phyloP scores from a whole-genome alignment of 2,888 invertebrate species.

The Dexiosoma caninum region DNA sequence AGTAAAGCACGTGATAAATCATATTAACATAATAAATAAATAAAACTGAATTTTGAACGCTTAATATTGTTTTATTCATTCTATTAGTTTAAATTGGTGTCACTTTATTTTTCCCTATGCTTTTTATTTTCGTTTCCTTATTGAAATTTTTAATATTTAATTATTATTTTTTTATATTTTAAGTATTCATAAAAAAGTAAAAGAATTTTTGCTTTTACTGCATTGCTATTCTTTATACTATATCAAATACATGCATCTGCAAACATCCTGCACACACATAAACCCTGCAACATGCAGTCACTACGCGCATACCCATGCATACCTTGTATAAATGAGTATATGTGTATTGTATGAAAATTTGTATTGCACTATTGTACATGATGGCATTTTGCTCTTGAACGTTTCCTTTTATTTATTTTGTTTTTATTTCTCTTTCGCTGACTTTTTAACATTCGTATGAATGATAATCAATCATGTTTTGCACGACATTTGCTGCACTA shows the following conservation, averaged over 20 bases:
- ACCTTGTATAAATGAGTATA: background rate
- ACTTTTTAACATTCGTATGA: slow-evolving; percentile 46
- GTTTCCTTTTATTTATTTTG: slow-evolving; percentile 27
- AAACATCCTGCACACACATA: background rate
- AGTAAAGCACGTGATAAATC: slow-evolving; percentile 18
- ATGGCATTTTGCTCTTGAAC: slow-evolving; percentile 48
- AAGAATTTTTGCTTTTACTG: slow-evolving; percentile 43
- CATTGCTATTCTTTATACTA: slow-evolving; percentile 23
- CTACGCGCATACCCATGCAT: background rate
- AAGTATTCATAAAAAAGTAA: background rate
- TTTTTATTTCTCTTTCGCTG: slow-evolving; percentile 30
- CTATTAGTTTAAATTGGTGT: slow-evolving; percentile 7
- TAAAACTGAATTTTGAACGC: background rate
- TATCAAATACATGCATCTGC: background rate
- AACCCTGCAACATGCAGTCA: too few relatives aligned
- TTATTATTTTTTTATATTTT: background rate
- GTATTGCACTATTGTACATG: slow-evolving; percentile 52
- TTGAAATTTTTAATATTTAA: slow-evolving; percentile 10
- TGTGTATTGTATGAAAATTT: slow-evolving; percentile 4
- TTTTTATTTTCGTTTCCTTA: background rate
- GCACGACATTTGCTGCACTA: slow-evolving; percentile 61
- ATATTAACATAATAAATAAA: background rate
- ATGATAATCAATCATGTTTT: slow-evolving; percentile 49
- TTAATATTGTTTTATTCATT: background rate
- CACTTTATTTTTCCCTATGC: background rate